Evolutionary conservation across 2,797 vertebrate species (phyloP), one percentile per base, ranked within the genome.

Genomic region (Eremophila alpestris): DNA sequence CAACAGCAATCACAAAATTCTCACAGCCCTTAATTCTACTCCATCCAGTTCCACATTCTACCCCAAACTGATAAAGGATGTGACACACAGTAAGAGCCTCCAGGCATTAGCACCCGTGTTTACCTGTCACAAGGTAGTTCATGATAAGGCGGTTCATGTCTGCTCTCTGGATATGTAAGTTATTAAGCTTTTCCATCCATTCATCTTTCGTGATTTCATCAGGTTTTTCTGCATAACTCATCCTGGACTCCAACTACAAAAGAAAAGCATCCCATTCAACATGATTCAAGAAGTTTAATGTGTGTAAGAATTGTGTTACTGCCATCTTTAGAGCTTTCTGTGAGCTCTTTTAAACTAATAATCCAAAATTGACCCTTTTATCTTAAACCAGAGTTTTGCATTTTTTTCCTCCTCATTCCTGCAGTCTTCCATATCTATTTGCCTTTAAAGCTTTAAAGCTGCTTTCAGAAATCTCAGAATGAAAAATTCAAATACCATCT

Each of bases 71-170:
- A 49, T 17, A 10, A 73, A 81, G 20, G 8, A 32, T 34, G 8
- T 2, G 6, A 17, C 32, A 29, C 7, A 55, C 17, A 16, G 11
- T 20, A 79, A 51, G 26, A 89, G 27, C 43, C 78, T 65, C 19
- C 36, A 29, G 36, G 23, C 29, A 45, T 1, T 16, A 14, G 30
- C 5, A 18, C 4, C 10, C 1, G 1, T 15, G 36, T 51, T 96
- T 96, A 99, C 99, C 99, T 97, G 99, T 99, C 84, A 99, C 99
- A 90, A 99, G 95, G 96, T 99, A 99, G 97, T 99, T 99, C 99
- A 99, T 99, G 87, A 99, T 99, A 87, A 99, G 99, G 81, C 99
- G 98, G 92, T 99, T 99, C 99, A 99, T 99, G 95, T 99, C 99
- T 83, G 99, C 99, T 95, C 99, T 98, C 96, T 99, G 99, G 91